Conservation (phyloP, 2,113 vertebrate genomes). For the Callipepla californica region DNA sequence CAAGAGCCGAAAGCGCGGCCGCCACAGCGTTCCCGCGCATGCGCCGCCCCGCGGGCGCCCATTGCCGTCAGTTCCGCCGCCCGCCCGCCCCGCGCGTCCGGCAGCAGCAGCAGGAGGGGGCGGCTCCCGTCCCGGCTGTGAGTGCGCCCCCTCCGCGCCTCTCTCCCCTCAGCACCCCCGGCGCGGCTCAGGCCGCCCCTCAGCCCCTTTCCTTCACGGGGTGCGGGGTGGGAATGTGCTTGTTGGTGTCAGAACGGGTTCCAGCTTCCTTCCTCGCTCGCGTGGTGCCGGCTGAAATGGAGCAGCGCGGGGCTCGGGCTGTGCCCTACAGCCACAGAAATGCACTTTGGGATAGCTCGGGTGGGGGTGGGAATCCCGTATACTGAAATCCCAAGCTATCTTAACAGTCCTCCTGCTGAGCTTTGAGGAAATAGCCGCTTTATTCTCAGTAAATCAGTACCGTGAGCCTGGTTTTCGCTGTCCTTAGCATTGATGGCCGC, state of each 20-base stretch:
- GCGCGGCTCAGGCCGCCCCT: neutral
- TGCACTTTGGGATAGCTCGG: neutral
- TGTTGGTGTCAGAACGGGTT: neutral
- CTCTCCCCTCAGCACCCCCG: accelerated
- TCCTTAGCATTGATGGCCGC: accelerated
- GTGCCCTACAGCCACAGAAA: accelerated
- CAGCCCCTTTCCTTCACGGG: neutral
- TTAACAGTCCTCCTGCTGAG: neutral
- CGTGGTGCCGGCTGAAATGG: neutral
- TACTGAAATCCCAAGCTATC: neutral
- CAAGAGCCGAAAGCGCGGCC: neutral
- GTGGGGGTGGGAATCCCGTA: neutral
- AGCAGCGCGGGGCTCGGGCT: accelerated
- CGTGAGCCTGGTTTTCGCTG: neutral
- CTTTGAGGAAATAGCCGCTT: neutral
- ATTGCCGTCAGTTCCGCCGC: slow-evolving; percentile 54
- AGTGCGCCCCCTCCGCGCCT: neutral
- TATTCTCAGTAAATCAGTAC: neutral
- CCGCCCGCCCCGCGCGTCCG: neutral
- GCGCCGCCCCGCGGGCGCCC: neutral
- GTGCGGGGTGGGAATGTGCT: neutral
- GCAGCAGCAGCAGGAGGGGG: neutral
- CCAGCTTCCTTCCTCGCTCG: neutral
- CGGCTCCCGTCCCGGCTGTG: neutral
- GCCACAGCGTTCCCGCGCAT: neutral